Conservation (phyloP, 2,888 invertebrate species). For the Eupithecia dodoneata region DNA sequence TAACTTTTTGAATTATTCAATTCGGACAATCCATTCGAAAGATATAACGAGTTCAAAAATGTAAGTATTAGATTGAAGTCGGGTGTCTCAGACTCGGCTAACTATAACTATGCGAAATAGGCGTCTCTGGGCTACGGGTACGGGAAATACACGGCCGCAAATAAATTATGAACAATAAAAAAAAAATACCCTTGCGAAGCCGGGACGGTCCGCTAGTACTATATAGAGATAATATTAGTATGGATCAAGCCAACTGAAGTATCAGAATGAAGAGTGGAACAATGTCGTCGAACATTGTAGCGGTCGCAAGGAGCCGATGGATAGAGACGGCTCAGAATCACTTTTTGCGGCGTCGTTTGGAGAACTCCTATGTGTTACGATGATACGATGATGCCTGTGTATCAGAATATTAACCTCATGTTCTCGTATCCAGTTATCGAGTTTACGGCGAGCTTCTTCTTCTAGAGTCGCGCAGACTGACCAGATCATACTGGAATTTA, state of each 20-base stretch:
- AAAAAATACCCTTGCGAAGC: too few relatives aligned
- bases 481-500: constrained; percentile 88
- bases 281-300: background rate
- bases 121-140: too few relatives aligned
- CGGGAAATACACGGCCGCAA: too few relatives aligned
- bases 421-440: constrained; percentile 92
- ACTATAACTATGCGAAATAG: too few relatives aligned
- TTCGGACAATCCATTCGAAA: too few relatives aligned
- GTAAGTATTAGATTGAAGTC: too few relatives aligned
- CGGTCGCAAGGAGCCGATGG: background rate
- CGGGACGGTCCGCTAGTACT: too few relatives aligned
- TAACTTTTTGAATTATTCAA: too few relatives aligned
- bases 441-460: constrained; percentile 89
- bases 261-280: background rate
- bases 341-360: background rate
- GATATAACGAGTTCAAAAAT: too few relatives aligned
- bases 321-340: background rate
- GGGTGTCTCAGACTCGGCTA: too few relatives aligned
- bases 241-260: background rate
- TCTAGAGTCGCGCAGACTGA: constrained; percentile 92
- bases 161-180: too few relatives aligned
- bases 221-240: background rate
- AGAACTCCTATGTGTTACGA: background rate
- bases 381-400: background rate
- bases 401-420: constrained; percentile 75